These are phyloP conservation scores for Drosophila yakuba DNA, from an alignment of 1,140 invertebrate species.

Conservation along the genomic window DNA sequence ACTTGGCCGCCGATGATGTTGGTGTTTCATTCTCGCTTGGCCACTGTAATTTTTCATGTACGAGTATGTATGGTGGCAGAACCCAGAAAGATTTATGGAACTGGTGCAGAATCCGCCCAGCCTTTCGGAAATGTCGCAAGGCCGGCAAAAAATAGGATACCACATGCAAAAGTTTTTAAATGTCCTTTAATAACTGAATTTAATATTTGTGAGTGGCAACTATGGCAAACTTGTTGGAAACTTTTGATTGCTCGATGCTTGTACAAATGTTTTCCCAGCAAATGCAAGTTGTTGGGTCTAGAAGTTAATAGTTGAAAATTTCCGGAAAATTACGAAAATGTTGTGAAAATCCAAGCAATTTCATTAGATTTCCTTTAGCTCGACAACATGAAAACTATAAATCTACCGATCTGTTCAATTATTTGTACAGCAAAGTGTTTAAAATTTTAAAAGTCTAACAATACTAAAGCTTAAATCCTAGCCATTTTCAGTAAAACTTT, in stretches of 20 bases:
- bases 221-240: constrained; percentile 34
- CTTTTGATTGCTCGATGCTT: constrained; percentile 42
- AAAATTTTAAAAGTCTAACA: too few species aligned
- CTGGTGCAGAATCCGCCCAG: constrained; percentile 36
- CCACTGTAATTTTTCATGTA: constrained; percentile 70
- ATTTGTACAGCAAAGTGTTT: too few species aligned
- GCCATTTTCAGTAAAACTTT: too few species aligned
- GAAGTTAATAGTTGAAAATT: constrained; percentile 21
- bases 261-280: constrained; percentile 20
- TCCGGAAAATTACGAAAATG: neutral
- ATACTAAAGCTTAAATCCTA: neutral
- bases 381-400: too few species aligned
- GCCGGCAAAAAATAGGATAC: constrained; percentile 2
- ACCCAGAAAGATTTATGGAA: constrained; percentile 66
- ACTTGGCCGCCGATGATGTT: constrained; percentile 16
- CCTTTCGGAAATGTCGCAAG: constrained; percentile 12
- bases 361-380: too few species aligned
- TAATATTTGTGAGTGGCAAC: constrained; percentile 34
- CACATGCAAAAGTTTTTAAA: constrained; percentile 37
- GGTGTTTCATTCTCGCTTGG: constrained; percentile 39
- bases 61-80: constrained; percentile 25
- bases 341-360: neutral
- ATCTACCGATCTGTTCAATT: too few species aligned
- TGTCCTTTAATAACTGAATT: constrained; percentile 52
- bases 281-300: constrained; percentile 30